A percentile compares a stretch with the other conserved stretches of the same genome.
These are phyloP conservation scores for Thryonomys swinderianus DNA, from an alignment of 2,113 vertebrate species.

Conservation along the genomic window DNA sequence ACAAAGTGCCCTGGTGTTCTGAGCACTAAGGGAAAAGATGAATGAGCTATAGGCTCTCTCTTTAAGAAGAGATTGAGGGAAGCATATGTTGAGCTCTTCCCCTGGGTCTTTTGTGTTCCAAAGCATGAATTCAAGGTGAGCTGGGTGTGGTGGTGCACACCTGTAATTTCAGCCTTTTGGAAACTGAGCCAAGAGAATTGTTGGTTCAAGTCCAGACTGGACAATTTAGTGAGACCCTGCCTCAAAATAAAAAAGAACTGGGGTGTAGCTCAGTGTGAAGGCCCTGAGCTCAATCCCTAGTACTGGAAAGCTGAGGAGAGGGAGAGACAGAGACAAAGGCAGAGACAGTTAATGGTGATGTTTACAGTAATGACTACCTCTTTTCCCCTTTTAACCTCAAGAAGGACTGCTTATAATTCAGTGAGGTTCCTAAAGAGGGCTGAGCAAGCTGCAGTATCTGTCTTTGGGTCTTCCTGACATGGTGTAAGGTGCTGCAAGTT, in stretches of 20 bases:
- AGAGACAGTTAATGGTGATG: no score
- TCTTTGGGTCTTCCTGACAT: fast-evolving
- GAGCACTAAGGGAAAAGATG: not conserved
- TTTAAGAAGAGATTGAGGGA: not conserved
- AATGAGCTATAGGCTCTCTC: not conserved
- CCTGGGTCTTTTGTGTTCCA: not conserved
- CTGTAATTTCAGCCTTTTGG: not conserved
- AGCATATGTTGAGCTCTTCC: not conserved
- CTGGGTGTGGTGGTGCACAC: not conserved
- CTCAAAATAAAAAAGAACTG: not conserved
- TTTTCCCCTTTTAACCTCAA: not conserved
- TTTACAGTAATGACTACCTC: no score
- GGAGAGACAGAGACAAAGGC: no score
- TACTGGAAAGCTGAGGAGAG: not conserved
- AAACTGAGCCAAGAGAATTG: no score
- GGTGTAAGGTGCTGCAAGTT: fast-evolving
- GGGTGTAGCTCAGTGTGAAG: not conserved
- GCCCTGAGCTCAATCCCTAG: not conserved
- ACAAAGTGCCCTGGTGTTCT: not conserved
- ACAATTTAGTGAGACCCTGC: not conserved
- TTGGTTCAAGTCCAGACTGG: not conserved
- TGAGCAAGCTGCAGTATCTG: fast-evolving
- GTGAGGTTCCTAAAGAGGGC: not conserved
- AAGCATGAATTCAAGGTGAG: not conserved
- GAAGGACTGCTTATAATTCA: not conserved